Evolutionary conservation across 2,888 invertebrate species (phyloP), one percentile per base, ranked within the genome.

Genomic region (Athalia rosae): DNA sequence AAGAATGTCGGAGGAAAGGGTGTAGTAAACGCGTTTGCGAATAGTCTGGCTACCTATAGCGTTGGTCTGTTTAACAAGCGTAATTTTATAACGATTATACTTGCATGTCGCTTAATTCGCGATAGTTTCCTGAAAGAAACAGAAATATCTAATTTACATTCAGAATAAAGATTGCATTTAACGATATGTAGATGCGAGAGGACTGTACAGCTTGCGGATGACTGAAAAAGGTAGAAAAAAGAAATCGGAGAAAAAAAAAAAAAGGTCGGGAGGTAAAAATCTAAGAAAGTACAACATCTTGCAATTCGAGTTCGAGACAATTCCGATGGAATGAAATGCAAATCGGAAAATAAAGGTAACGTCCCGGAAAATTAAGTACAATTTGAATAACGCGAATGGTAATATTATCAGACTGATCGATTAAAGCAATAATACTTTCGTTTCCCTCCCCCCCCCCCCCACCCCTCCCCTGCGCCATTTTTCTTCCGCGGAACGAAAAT

Each of bases 311-410:
- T 64, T 78, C 79, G 80, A 83, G 85, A 84, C 85, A 81, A 85
- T 87, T 85, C 79, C 84, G 82, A 85, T 84, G 80, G 86, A 86
- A 87, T 85, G 85, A 87, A 87, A 89, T 89, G 88, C 86, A 88
- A 88, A 89, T 89, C 84, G 84, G 81, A 82, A 81, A 83, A 85
- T 86, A 86, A 85, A 87, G 85, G 86, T 87, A 88, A 87, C 87
- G 86, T 84, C 82, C 85, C 84, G 87, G 86, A 88, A 88, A 89
- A 88, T 89, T 87, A 87, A 89, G 88, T 87, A 87, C 84, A 87
- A 87, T 88, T 87, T 87, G 87, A 88, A 89, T 87, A 85, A 84
- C 83, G 83, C 80, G 83, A 84, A 84, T 83, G 81, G 84, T 85
- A 85, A 86, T 87, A 88, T 87, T 87, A 87, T 87, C 83, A 82